Conservation (phyloP, 2,113 vertebrate species). For the rabbit (Oryctolagus cuniculus) region DNA sequence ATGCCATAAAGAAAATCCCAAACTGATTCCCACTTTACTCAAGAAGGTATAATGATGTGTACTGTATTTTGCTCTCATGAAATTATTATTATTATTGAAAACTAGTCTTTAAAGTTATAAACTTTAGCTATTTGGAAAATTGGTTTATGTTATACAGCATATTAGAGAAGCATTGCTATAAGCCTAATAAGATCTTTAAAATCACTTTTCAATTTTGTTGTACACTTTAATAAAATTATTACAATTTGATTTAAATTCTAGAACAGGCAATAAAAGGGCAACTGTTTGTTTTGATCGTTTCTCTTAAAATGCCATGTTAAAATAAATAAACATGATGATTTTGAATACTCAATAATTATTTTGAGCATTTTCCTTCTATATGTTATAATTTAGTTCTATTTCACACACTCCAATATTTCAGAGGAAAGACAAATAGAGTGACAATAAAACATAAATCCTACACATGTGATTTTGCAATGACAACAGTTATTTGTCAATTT, state of each 20-base stretch:
- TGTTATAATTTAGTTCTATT: constrained; percentile 35
- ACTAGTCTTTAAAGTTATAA: constrained; percentile 37
- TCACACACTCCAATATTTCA: constrained; percentile 36
- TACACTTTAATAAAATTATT: constrained; percentile 51
- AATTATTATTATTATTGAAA: constrained; percentile 18
- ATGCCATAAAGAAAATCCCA: constrained; percentile 15
- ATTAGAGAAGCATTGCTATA: neutral
- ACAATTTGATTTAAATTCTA: constrained; percentile 61
- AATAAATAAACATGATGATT: constrained; percentile 47
- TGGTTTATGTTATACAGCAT: neutral
- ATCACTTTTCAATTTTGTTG: constrained; percentile 19
- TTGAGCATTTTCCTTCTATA: constrained; percentile 31
- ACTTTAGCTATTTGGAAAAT: constrained; percentile 49
- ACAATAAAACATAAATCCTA: constrained; percentile 61
- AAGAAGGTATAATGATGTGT: constrained; percentile 5
- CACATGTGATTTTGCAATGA: neutral
- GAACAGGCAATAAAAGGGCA: constrained; percentile 9
- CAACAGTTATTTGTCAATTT: constrained; percentile 69
- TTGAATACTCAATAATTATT: constrained; percentile 61
- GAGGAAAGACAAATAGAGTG: neutral
- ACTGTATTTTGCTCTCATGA: constrained; percentile 32
- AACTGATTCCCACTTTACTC: constrained; percentile 22
- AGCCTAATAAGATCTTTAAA: constrained; percentile 22
- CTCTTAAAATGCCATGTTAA: constrained; percentile 51
- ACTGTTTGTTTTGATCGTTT: constrained; percentile 47